phyloP scores from a whole-genome alignment of 2,888 invertebrate genomes.

The Schrankia costaestrigalis region DNA sequence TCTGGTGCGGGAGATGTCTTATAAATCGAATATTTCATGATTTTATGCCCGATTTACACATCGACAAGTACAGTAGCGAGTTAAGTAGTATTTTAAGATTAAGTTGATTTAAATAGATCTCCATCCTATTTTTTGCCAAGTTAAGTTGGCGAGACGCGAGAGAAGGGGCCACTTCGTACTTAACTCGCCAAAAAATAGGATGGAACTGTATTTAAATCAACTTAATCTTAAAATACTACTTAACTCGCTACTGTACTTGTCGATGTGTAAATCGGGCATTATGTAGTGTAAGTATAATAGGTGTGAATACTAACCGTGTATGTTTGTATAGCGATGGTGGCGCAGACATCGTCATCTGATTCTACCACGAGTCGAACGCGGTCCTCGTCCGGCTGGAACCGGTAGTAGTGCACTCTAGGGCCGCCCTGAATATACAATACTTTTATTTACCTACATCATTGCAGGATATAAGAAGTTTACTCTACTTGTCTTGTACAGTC shows the following conservation, averaged over 20 bases:
- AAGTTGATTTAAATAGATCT: no score
- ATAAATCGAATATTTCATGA: no score
- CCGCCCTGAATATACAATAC: constrained; percentile 47
- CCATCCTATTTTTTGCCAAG: no score
- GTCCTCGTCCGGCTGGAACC: constrained; percentile 43
- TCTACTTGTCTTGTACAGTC: not conserved
- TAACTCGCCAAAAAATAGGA: no score
- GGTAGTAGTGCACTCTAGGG: constrained; percentile 52
- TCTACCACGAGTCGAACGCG: constrained; percentile 55
- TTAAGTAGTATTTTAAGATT: no score
- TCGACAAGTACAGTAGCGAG: no score
- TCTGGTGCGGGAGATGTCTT: no score
- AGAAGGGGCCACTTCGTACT: no score
- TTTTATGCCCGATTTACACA: no score
- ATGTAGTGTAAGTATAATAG: not conserved
- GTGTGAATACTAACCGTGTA: constrained; percentile 40
- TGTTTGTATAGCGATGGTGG: constrained; percentile 58
- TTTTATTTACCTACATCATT: not conserved
- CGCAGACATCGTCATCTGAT: constrained; percentile 60
- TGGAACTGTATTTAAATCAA: no score
- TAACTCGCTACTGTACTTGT: not conserved
- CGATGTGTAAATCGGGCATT: not conserved
- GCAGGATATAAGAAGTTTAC: not conserved
- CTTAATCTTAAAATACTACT: not conserved
- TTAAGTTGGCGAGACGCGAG: no score